These are phyloP conservation scores for Cotesia vestalis DNA, from an alignment of 1,140 invertebrate genomes.

Conservation along the genomic window DNA sequence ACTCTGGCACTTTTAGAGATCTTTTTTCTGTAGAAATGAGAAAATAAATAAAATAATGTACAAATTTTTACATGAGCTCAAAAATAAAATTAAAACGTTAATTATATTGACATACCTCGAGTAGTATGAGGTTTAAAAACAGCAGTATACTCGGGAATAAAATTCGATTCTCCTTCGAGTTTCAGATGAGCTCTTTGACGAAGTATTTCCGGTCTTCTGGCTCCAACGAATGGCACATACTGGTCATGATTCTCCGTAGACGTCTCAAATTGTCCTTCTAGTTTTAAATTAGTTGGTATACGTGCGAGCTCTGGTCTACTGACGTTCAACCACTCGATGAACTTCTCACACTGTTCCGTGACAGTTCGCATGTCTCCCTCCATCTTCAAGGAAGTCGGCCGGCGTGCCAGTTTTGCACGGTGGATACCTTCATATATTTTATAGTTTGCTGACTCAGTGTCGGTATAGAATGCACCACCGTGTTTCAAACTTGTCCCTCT, in stretches of 20 bases:
- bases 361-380: conserved; percentile 64
- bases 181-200: conserved; percentile 58
- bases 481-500: conserved; percentile 46
- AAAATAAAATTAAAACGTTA: not conserved
- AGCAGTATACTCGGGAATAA: conserved; percentile 60
- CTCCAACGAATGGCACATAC: conserved; percentile 62
- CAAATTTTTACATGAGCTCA: not conserved
- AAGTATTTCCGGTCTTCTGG: conserved; percentile 57
- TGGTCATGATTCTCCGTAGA: conserved; percentile 67
- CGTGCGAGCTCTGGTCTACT: conserved; percentile 60
- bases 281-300: conserved; percentile 62
- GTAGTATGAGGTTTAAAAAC: conserved; percentile 55
- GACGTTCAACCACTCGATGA: conserved; percentile 64
- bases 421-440: conserved; percentile 58
- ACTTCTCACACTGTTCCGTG: conserved; percentile 67
- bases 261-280: conserved; percentile 65
- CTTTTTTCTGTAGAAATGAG: conserved; percentile 45
- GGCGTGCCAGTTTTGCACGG: conserved; percentile 60
- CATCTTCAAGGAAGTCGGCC: conserved; percentile 65
- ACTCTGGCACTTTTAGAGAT: conserved; percentile 48
- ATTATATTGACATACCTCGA: conserved; percentile 46
- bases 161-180: conserved; percentile 60
- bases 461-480: conserved; percentile 51
- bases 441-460: conserved; percentile 59
- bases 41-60: not conserved